These are phyloP conservation scores for Volucella inanis DNA, from an alignment of 2,888 invertebrate species.

Conservation along the genomic window DNA sequence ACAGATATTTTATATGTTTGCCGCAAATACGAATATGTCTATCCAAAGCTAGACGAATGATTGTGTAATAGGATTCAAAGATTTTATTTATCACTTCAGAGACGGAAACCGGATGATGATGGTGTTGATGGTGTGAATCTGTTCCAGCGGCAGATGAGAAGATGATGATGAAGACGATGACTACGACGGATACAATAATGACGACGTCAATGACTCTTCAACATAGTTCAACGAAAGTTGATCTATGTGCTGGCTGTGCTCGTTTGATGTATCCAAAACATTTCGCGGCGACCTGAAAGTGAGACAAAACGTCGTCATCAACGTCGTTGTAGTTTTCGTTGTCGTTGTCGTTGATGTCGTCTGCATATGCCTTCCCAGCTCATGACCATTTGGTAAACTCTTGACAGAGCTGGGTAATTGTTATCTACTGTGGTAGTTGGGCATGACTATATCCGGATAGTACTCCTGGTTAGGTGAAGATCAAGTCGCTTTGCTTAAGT, in stretches of 20 bases:
- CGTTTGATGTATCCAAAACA: slow-evolving; percentile 36
- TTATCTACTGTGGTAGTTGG: slow-evolving; percentile 29
- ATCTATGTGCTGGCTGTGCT: slow-evolving; percentile 53
- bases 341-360: not conserved
- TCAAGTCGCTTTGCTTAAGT: slow-evolving; percentile 61
- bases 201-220: slow-evolving; percentile 70
- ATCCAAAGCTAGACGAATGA: not conserved
- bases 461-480: slow-evolving; percentile 53
- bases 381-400: slow-evolving; percentile 66
- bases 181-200: no score
- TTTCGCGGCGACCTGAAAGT: slow-evolving; percentile 47
- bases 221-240: slow-evolving; percentile 71
- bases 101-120: slow-evolving; percentile 68
- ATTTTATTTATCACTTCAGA: slow-evolving; percentile 60
- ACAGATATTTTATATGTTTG: not conserved
- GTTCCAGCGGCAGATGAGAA: slow-evolving; percentile 54
- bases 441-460: slow-evolving; percentile 35
- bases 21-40: not conserved
- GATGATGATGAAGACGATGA: slow-evolving; percentile 31
- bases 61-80: slow-evolving; percentile 55
- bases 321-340: slow-evolving; percentile 18
- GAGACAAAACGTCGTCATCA: slow-evolving; percentile 31
- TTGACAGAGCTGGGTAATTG: slow-evolving; percentile 36
- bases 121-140: slow-evolving; percentile 41
- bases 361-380: slow-evolving; percentile 17